Evolutionary conservation across 1,140 invertebrate genomes (phyloP), one percentile per base, ranked within the genome.

Genomic region (Globodera rostochiensis): DNA sequence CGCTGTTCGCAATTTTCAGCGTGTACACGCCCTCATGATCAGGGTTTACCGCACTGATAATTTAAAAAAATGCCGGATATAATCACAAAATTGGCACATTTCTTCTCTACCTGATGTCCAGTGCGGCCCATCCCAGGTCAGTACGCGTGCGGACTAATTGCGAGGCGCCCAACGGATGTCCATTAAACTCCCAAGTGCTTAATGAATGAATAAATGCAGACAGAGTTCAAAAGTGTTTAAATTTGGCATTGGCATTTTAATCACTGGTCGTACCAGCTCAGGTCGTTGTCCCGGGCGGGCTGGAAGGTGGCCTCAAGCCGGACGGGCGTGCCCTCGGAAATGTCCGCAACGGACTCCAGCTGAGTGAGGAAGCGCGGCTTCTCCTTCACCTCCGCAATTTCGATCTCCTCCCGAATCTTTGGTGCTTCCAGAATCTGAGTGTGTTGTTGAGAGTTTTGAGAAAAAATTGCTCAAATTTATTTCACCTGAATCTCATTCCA

Each of bases 241-340:
- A 36, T 60, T 49, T 80, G 45, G 13, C 36, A 15, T 64, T 64
- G 13, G 5, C 7, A 53, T 53, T 53, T 13, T 13, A 15, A 1
- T 69, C 25, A 46, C 6, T 64, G 11, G 2, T 36, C 15, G 57
- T 64, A 64, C 47, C 82, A 80, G 45, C 70, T 74, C 5, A 86
- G 83, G 36, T 84, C 76, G 47, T 85, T 86, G 64, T 85, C 84
- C 11, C 83, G 45, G 67, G 78, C 84, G 21, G 97, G 97, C 88
- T 97, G 94, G 67, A 98, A 94, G 71, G 95, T 93, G 87, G 95
- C 96, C 92, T 98, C 97, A 83, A 98, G 93, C 91, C 98, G 96
- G 82, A 95, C 95, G 83, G 95, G 94, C 87, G 96, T 94, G 73
- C 94, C 94, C 92, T 97, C 95, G 89, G 84, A 80, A 69, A 90